Evolutionary conservation across 2,797 vertebrate genomes (phyloP).

Genomic region (Leptoclinus maculatus): DNA sequence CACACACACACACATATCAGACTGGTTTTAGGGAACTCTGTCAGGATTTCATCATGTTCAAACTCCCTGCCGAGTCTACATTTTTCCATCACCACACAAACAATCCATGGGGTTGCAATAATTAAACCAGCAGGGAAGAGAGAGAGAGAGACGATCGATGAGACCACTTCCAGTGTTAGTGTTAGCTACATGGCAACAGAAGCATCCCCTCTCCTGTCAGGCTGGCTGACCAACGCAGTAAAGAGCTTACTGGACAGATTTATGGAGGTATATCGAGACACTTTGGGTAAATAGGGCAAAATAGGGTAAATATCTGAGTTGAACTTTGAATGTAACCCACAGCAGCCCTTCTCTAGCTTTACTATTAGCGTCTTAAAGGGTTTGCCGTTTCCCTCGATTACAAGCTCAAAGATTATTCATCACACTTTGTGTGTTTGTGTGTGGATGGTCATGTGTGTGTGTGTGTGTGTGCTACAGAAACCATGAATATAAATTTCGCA

Average conservation of each 20-base stretch:
- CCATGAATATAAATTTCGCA: neutral
- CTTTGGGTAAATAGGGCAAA: neutral
- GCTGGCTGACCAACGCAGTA: slow-evolving; percentile 33
- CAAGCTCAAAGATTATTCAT: slow-evolving; percentile 24
- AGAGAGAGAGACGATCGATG: slow-evolving; percentile 29
- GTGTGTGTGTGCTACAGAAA: neutral
- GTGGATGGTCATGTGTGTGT: neutral
- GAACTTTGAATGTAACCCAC: slow-evolving; percentile 8
- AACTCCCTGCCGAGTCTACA: slow-evolving; percentile 47
- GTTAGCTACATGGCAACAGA: slow-evolving; percentile 31
- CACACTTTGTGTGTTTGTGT: slow-evolving; percentile 4
- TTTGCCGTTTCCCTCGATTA: slow-evolving; percentile 8
- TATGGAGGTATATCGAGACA: slow-evolving; percentile 13
- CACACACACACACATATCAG: neutral
- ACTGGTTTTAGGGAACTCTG: slow-evolving; percentile 22
- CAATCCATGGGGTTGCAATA: slow-evolving; percentile 54
- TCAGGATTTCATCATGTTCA: slow-evolving; percentile 34
- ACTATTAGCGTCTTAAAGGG: neutral
- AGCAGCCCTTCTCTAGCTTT: neutral
- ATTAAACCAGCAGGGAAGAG: slow-evolving; percentile 69
- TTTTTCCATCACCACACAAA: slow-evolving; percentile 50
- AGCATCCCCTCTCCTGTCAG: slow-evolving; percentile 7
- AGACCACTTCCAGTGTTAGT: slow-evolving; percentile 18
- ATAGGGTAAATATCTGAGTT: neutral
- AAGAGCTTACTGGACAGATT: slow-evolving; percentile 23